Conservation (phyloP, 1,140 invertebrate genomes). For the Lordiphosa clarofinis region DNA sequence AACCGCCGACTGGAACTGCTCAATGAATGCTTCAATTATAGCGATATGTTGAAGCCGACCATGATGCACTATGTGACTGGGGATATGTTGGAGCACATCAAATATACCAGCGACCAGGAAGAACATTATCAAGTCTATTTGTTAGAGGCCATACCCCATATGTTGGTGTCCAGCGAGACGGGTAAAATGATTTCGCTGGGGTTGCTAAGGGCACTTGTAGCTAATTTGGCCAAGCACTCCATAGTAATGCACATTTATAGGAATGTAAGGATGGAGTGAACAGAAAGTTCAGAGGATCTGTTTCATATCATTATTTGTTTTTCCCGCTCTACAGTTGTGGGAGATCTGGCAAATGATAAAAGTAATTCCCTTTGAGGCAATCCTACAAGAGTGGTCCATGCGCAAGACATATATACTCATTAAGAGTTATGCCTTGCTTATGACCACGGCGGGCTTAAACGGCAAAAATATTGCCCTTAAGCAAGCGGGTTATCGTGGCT, state of each 20-base stretch:
- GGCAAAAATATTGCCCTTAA: conserved; percentile 26
- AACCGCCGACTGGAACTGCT: conserved; percentile 30
- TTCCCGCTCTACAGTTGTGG: conserved; percentile 24
- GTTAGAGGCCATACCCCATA: conserved; percentile 40
- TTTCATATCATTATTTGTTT: background rate
- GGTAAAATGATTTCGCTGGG: conserved; percentile 54
- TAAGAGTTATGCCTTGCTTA: conserved; percentile 39
- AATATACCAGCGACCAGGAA: conserved; percentile 1
- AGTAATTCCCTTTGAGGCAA: conserved; percentile 17
- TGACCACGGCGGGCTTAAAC: conserved; percentile 34
- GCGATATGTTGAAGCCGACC: conserved; percentile 55
- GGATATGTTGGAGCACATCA: conserved; percentile 32
- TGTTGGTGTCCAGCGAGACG: conserved; percentile 51
- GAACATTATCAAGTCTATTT: conserved; percentile 38
- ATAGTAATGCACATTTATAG: conserved; percentile 52
- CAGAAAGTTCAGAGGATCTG: background rate
- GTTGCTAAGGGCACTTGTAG: conserved; percentile 33
- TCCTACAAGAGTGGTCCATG: conserved; percentile 41
- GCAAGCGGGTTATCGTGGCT: conserved; percentile 50
- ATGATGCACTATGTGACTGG: conserved; percentile 49
- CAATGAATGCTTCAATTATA: conserved; percentile 50
- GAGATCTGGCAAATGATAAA: conserved; percentile 52
- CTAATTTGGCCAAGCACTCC: conserved; percentile 15
- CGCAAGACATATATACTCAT: conserved; percentile 31
- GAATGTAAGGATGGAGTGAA: conserved; percentile 20